Evolutionary conservation across 2,888 invertebrate species (phyloP).

Genomic region (Saturnia pavonia): DNA sequence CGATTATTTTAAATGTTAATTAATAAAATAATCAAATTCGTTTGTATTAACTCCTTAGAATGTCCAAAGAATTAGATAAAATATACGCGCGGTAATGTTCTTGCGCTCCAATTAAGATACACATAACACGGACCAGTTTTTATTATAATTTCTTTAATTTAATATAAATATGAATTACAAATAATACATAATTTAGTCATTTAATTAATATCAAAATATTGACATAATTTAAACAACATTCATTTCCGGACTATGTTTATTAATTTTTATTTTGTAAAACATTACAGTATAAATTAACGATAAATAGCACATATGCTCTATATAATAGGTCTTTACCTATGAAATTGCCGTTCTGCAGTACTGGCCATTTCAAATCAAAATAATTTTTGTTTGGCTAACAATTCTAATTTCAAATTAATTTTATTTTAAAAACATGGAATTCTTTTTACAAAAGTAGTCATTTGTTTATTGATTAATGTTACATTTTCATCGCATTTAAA

Average conservation of each 20-base stretch:
- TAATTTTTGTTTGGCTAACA: too few species aligned
- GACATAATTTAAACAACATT: background rate
- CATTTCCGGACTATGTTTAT: background rate
- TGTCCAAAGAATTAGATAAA: constrained; percentile 22
- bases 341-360: too few species aligned
- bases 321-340: too few species aligned
- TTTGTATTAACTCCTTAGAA: constrained; percentile 17
- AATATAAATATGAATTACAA: constrained; percentile 51
- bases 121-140: constrained; percentile 55
- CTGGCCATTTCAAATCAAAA: too few species aligned
- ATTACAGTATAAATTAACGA: background rate
- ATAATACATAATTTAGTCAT: constrained; percentile 28
- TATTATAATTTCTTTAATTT: constrained; percentile 52
- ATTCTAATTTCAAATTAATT: too few species aligned
- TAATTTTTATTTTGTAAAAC: background rate
- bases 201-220: background rate
- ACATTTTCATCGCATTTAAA: too few species aligned
- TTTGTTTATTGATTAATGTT: too few species aligned
- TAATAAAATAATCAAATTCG: background rate
- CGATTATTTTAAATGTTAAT: too few species aligned
- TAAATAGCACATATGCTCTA: background rate
- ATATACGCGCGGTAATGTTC: constrained; percentile 57
- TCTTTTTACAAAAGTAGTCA: too few species aligned
- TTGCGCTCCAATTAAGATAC: constrained; percentile 69
- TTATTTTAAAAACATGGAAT: too few species aligned